Conservation (phyloP, 2,888 invertebrate species). For the Tineola bisselliella region DNA sequence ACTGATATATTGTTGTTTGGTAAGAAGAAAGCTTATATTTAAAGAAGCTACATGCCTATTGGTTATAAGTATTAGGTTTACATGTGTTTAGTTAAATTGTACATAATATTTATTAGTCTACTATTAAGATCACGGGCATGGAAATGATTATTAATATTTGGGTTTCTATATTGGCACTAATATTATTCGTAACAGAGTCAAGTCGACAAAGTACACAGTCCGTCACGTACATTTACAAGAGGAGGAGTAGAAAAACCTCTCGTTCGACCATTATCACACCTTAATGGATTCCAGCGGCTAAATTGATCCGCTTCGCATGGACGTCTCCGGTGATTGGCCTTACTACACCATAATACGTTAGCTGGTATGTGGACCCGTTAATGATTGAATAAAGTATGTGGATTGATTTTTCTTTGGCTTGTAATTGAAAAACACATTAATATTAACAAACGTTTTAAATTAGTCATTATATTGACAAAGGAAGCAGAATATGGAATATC, state of each 20-base stretch:
- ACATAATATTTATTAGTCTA: no score
- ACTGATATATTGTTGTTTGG: neutral
- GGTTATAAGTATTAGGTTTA: no score
- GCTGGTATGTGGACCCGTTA: neutral
- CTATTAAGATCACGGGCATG: no score
- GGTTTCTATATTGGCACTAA: neutral
- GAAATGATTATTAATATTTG: no score
- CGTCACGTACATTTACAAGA: slow-evolving; percentile 11
- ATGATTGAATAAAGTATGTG: neutral
- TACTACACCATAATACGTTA: neutral
- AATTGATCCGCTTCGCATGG: slow-evolving; percentile 22
- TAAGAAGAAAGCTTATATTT: neutral
- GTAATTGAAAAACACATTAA: neutral
- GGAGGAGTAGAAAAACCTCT: slow-evolving; percentile 22
- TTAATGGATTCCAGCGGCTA: slow-evolving; percentile 25
- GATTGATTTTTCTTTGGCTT: neutral
- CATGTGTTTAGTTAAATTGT: no score
- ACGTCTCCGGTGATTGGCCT: neutral
- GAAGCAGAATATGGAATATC: neutral
- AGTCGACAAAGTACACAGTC: neutral
- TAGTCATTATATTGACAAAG: neutral
- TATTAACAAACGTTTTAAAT: neutral
- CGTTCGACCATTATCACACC: slow-evolving; percentile 23
- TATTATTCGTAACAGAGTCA: neutral
- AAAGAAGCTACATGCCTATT: no score